Percentiles rank a stretch among this genome's conserved stretches.
These are phyloP conservation scores for Troides helena DNA, from an alignment of 2,888 invertebrate species.

Conservation along the genomic window DNA sequence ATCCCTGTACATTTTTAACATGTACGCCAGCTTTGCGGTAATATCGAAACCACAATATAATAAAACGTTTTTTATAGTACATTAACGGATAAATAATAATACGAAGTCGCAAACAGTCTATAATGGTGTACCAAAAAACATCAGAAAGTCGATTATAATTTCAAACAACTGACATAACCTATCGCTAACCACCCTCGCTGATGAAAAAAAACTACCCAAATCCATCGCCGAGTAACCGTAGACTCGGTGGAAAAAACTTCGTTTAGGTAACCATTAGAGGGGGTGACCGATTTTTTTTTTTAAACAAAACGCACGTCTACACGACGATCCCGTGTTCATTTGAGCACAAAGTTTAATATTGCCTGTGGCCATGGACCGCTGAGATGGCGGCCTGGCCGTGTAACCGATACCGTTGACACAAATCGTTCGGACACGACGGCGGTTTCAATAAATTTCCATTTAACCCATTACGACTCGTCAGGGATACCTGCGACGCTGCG, in stretches of 20 bases:
- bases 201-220: conserved; percentile 29
- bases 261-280: conserved; percentile 38
- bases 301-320: conserved; percentile 11
- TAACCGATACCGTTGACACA: conserved; percentile 28
- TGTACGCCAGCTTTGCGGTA: background rate
- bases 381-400: conserved; percentile 11
- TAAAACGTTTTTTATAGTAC: conserved; percentile 7
- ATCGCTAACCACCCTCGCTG: conserved; percentile 21
- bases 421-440: conserved; percentile 21
- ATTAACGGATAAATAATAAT: conserved; percentile 20
- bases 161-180: conserved; percentile 22
- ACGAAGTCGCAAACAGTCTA: conserved; percentile 5
- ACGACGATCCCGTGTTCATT: background rate
- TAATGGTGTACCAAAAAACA: conserved; percentile 7
- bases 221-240: conserved; percentile 31
- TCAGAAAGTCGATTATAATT: conserved; percentile 23
- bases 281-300: conserved; percentile 36
- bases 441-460: conserved; percentile 25
- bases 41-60: background rate
- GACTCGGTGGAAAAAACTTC: conserved; percentile 36
- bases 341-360: conserved; percentile 20
- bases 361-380: background rate
- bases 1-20: background rate
- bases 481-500: conserved; percentile 11
- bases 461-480: conserved; percentile 21